Conservation (phyloP, 2,888 invertebrate species). For the Leptinotarsa peninsularis region DNA sequence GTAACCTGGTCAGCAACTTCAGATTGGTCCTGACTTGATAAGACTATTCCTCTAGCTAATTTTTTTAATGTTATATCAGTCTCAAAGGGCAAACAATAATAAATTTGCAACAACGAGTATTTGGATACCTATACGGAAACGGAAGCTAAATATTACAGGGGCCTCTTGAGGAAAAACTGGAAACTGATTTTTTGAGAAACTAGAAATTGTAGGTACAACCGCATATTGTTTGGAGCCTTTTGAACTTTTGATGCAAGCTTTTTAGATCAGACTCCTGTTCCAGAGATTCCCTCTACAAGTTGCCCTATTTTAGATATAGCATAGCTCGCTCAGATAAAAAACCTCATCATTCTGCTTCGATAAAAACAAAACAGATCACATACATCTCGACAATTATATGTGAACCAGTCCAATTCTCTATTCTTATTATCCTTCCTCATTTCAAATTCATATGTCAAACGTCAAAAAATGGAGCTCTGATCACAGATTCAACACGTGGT, state of each 20-base stretch:
- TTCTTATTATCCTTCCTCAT: conserved; percentile 24
- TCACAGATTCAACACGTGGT: conserved; percentile 66
- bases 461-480: conserved; percentile 64
- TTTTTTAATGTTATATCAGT: conserved; percentile 63
- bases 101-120: conserved; percentile 47
- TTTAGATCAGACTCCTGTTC: not conserved
- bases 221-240: too few relatives aligned
- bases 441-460: conserved; percentile 23
- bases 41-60: conserved; percentile 30
- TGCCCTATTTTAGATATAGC: conserved; percentile 37
- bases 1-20: conserved; percentile 43
- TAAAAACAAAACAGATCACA: conserved; percentile 60
- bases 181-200: too few relatives aligned
- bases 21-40: conserved; percentile 59
- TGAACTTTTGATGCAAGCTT: too few relatives aligned
- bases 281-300: conserved; percentile 34
- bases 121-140: conserved; percentile 50
- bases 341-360: conserved; percentile 47
- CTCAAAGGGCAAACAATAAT: conserved; percentile 67
- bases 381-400: conserved; percentile 57
- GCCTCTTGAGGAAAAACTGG: conserved; percentile 15
- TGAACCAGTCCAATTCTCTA: conserved; percentile 61
- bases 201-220: too few relatives aligned
- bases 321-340: conserved; percentile 45
- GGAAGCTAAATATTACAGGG: conserved; percentile 52